Evolutionary conservation across 2,797 vertebrate species (phyloP).

Genomic region (Paratrypauchen microcephalus): DNA sequence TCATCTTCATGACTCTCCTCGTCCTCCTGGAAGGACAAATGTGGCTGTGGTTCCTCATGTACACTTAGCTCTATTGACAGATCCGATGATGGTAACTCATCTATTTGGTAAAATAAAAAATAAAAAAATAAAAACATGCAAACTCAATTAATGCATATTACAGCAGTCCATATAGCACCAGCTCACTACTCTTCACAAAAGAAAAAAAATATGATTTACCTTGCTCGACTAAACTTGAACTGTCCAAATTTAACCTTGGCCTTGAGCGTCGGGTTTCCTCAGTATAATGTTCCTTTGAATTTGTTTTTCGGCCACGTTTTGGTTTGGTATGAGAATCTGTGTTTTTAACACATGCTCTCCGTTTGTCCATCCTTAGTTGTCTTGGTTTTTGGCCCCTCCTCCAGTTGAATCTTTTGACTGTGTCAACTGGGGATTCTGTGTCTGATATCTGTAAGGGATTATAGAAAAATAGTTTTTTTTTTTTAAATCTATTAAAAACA

Average conservation of each 20-base stretch:
- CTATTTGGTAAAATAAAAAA: slow-evolving; percentile 37
- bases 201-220: slow-evolving; percentile 44
- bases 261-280: slow-evolving; percentile 19
- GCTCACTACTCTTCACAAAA: not conserved
- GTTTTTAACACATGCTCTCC: not conserved
- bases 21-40: slow-evolving; percentile 51
- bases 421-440: slow-evolving; percentile 11
- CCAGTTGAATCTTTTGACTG: slow-evolving; percentile 7
- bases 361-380: slow-evolving; percentile 19
- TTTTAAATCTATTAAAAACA: too few relatives aligned
- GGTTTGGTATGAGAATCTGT: slow-evolving; percentile 12
- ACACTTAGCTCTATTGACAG: slow-evolving; percentile 71
- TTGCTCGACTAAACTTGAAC: slow-evolving; percentile 32
- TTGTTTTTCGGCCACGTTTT: slow-evolving; percentile 16
- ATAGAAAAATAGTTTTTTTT: not conserved
- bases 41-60: slow-evolving; percentile 51
- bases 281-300: not conserved
- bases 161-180: not conserved
- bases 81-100: slow-evolving; percentile 70
- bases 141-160: not conserved
- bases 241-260: slow-evolving; percentile 53
- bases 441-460: slow-evolving; percentile 36
- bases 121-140: not conserved
- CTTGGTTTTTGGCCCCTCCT: slow-evolving; percentile 6
- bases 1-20: slow-evolving; percentile 76